Conservation (phyloP, 2,797 vertebrate genomes). For the Menidia menidia region DNA sequence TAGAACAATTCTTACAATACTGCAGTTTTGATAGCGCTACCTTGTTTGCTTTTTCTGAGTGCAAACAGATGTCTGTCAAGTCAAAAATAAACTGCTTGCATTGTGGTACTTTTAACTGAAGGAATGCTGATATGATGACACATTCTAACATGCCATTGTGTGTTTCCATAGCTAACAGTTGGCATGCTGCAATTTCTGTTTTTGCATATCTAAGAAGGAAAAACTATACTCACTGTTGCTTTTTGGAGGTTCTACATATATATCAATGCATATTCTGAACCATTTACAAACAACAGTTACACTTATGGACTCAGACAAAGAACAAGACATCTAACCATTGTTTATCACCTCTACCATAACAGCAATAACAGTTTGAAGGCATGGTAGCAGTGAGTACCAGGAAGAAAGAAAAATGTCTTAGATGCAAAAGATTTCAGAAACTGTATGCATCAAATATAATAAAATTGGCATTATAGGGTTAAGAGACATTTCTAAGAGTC, state of each 20-base stretch:
- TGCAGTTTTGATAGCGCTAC: conserved; percentile 63
- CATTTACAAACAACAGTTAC: conserved; percentile 61
- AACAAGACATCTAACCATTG: conserved; percentile 47
- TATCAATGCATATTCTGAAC: conserved; percentile 55
- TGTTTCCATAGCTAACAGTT: conserved; percentile 67
- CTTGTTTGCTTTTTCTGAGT: conserved; percentile 56
- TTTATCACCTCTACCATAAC: conserved; percentile 36
- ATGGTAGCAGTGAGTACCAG: conserved; percentile 48
- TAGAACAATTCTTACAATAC: conserved; percentile 62
- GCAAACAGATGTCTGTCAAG: conserved; percentile 76
- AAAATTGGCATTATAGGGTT: no score
- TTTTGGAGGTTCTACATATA: conserved; percentile 53
- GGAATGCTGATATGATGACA: conserved; percentile 63
- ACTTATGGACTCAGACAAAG: conserved; percentile 61
- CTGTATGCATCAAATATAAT: no score
- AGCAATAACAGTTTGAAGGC: conserved; percentile 62
- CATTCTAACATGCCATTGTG: conserved; percentile 66
- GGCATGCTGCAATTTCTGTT: conserved; percentile 37
- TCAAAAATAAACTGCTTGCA: conserved; percentile 74
- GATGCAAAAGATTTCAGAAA: conserved; percentile 15
- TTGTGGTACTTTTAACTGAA: conserved; percentile 49
- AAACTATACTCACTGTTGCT: conserved; percentile 57
- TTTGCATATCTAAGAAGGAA: conserved; percentile 61
- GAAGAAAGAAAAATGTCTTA: not conserved
- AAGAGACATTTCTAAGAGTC: no score